phyloP scores from a whole-genome alignment of 2,797 vertebrate genomes.

The Acomys russatus region DNA sequence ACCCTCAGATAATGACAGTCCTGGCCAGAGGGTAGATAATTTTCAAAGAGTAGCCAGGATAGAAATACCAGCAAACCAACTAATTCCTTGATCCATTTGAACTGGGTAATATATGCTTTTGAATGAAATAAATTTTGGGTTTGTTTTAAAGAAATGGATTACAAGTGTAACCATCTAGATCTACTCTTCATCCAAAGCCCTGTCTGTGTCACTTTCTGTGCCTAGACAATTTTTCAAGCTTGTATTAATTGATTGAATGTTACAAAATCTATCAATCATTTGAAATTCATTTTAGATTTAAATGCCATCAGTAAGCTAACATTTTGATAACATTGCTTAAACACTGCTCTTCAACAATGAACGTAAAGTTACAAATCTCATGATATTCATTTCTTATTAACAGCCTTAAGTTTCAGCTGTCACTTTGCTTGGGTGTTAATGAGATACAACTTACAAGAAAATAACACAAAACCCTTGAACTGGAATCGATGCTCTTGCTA shows the following conservation, averaged over 20 bases:
- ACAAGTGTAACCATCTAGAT: neutral
- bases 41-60: neutral
- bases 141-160: neutral
- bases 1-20: neutral
- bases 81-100: neutral
- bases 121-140: neutral
- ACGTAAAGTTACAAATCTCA: neutral
- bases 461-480: neutral
- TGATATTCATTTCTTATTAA: neutral
- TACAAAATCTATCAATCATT: neutral
- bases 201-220: neutral
- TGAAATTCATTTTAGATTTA: constrained; percentile 21
- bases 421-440: constrained; percentile 34
- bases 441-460: constrained; percentile 34
- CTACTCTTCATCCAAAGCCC: neutral
- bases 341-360: neutral
- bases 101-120: neutral
- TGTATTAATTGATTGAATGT: neutral
- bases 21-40: neutral
- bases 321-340: neutral
- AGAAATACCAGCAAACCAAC: neutral
- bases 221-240: neutral
- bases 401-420: neutral
- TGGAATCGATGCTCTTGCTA: neutral
- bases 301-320: neutral